phyloP scores from a whole-genome alignment of 2,113 vertebrate species.

The Sclerurus mexicanus region DNA sequence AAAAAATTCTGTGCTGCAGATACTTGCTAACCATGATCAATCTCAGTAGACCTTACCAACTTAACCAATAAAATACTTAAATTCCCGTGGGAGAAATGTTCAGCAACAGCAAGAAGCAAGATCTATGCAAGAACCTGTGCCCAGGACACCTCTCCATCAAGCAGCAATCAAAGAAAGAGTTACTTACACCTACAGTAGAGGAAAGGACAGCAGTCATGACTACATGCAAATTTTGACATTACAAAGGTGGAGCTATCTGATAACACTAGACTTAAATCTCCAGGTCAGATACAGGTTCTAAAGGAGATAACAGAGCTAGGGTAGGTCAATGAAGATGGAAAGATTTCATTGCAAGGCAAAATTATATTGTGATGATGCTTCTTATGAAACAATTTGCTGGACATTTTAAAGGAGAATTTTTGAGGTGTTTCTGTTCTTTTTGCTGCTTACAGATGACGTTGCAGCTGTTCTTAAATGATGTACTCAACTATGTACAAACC shows the following conservation, averaged over 20 bases:
- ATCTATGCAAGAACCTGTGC: background rate
- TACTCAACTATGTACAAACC: rapidly evolving
- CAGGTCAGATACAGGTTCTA: background rate
- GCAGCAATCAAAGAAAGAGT: background rate
- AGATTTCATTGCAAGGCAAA: background rate
- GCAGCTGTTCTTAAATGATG: background rate
- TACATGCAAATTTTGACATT: background rate
- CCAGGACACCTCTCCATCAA: background rate
- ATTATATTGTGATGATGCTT: background rate
- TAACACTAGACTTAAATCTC: background rate
- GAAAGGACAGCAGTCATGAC: background rate
- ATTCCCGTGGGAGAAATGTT: background rate
- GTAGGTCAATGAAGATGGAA: background rate
- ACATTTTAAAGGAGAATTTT: background rate
- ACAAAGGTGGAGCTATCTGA: background rate
- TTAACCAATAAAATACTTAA: background rate
- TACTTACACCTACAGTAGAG: background rate
- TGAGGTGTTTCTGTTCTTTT: background rate
- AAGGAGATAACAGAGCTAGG: background rate
- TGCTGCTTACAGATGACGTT: background rate
- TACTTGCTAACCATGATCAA: background rate
- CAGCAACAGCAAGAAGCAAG: background rate
- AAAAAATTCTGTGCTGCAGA: background rate
- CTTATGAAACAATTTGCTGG: background rate
- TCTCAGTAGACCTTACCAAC: background rate